Percentiles rank a stretch among this genome's conserved stretches.
These are phyloP conservation scores for Ciconia boyciana DNA, from an alignment of 2,113 vertebrate genomes.

Conservation along the genomic window DNA sequence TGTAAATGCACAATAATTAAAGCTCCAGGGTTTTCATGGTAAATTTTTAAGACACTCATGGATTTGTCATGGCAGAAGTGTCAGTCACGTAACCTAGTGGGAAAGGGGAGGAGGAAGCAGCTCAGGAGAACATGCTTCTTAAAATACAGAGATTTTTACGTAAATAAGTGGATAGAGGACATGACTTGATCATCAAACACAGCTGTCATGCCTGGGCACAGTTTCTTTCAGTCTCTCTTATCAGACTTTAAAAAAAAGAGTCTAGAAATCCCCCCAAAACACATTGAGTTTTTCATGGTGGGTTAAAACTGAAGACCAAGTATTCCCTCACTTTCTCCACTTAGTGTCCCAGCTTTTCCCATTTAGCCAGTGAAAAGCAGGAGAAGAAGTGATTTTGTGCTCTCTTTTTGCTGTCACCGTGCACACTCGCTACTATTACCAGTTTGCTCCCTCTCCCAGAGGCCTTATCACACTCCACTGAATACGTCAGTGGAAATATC, in stretches of 20 bases:
- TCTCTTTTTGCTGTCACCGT: neutral
- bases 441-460: neutral
- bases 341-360: neutral
- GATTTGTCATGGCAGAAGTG: slow-evolving; percentile 64
- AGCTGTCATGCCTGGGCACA: neutral
- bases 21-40: slow-evolving; percentile 68
- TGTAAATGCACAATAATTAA: slow-evolving; percentile 71
- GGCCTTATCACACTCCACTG: neutral
- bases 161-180: neutral
- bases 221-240: neutral
- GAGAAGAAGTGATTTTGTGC: neutral
- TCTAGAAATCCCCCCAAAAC: neutral
- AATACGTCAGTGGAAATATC: neutral
- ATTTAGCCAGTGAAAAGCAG: neutral
- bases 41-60: slow-evolving; percentile 65
- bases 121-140: neutral
- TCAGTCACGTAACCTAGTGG: slow-evolving; percentile 16
- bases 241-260: neutral
- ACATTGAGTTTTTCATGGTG: neutral
- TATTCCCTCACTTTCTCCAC: neutral
- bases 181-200: neutral
- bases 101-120: neutral
- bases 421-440: neutral
- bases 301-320: neutral
- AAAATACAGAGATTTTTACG: neutral